A percentile compares a stretch with the other conserved stretches of the same genome.
Conservation (phyloP, 2,888 invertebrate genomes). For the Selenia dentaria region DNA sequence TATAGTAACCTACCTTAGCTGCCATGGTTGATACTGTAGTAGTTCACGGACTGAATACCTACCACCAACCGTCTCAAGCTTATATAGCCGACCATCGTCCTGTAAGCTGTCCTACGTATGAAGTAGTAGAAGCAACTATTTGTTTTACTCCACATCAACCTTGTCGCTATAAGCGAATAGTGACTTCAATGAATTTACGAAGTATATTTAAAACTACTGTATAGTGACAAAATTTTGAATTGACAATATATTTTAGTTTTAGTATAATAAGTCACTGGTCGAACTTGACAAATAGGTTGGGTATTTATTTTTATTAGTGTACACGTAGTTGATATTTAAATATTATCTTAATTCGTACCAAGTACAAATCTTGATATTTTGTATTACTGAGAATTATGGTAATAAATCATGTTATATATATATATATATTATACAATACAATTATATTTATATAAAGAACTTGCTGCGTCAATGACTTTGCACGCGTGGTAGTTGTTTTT, state of each 20-base stretch:
- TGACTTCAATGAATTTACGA: too few species aligned
- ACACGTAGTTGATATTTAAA: not conserved
- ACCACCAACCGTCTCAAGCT: slow-evolving; percentile 34
- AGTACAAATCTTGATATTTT: too few species aligned
- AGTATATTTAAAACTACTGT: not conserved
- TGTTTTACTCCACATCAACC: not conserved
- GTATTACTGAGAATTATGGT: too few species aligned
- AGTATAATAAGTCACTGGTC: slow-evolving; percentile 34
- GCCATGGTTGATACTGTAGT: slow-evolving; percentile 59
- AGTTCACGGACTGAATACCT: slow-evolving; percentile 58
- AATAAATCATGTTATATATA: too few species aligned
- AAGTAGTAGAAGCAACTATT: slow-evolving; percentile 6
- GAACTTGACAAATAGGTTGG: slow-evolving; percentile 49
- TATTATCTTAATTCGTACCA: too few species aligned
- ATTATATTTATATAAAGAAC: too few species aligned
- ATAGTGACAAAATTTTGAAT: slow-evolving; percentile 3
- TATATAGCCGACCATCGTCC: slow-evolving; percentile 48
- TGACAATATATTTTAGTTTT: not conserved
- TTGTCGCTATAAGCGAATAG: not conserved
- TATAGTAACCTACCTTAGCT: slow-evolving; percentile 54
- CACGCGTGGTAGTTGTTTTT: too few species aligned
- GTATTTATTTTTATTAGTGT: too few species aligned
- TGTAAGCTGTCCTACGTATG: slow-evolving; percentile 11
- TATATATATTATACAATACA: too few species aligned
- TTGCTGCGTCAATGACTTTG: too few species aligned